Evolutionary conservation across 1,140 invertebrate species (phyloP).

Genomic region (Megathymus violae): DNA sequence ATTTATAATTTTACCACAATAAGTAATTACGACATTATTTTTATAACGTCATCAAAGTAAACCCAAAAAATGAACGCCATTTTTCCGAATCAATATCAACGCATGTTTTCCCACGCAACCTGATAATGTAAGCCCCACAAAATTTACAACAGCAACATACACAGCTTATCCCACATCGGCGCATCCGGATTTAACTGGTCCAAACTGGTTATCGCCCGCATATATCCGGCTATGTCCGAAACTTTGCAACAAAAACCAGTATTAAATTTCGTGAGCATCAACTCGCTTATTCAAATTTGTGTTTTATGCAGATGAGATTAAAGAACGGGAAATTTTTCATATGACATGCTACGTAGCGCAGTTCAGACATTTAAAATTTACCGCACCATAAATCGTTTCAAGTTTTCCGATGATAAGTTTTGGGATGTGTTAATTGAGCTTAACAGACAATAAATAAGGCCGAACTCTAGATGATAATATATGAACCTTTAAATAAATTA

Average conservation of each 20-base stretch:
- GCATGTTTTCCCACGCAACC: conserved; percentile 4
- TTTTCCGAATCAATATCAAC: conserved; percentile 7
- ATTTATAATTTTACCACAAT: too few species aligned
- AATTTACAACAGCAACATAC: conserved; percentile 30
- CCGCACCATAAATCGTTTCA: conserved; percentile 13
- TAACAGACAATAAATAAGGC: conserved; percentile 23
- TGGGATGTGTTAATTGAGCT: conserved; percentile 20
- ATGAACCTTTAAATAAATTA: too few species aligned
- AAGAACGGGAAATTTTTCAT: not conserved
- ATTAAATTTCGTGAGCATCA: not conserved
- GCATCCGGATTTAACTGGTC: conserved; percentile 35
- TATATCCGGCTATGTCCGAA: conserved; percentile 37
- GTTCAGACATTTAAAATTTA: conserved; percentile 4
- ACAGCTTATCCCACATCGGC: conserved; percentile 19
- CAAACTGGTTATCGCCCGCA: conserved; percentile 37
- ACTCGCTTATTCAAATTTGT: not conserved
- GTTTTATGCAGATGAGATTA: not conserved
- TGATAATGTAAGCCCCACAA: conserved; percentile 24
- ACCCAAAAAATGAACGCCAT: not conserved
- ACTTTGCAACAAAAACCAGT: conserved; percentile 15
- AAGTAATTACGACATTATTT: not conserved
- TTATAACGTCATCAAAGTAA: not conserved
- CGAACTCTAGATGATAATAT: conserved; percentile 1
- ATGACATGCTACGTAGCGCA: not conserved
- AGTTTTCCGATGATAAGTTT: conserved; percentile 23